A percentile compares a stretch with the other conserved stretches of the same genome.
These are phyloP conservation scores for Mobula birostris DNA, from an alignment of 2,113 vertebrate species.

Conservation along the genomic window DNA sequence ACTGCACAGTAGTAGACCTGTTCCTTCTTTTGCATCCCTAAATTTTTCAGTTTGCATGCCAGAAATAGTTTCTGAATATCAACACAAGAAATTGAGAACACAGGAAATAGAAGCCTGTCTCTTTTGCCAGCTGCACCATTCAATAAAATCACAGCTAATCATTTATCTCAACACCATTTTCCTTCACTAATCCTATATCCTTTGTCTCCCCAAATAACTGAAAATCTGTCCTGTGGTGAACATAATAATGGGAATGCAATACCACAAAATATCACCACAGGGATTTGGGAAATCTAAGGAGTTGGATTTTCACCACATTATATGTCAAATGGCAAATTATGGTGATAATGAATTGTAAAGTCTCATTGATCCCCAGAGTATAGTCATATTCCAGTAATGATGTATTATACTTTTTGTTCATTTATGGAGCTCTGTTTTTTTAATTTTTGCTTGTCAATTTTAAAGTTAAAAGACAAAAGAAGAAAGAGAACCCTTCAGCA, in stretches of 20 bases:
- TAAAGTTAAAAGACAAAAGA: too few relatives aligned
- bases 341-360: not conserved
- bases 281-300: not conserved
- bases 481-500: too few relatives aligned
- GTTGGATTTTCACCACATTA: not conserved
- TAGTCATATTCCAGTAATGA: not conserved
- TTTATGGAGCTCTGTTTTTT: not conserved
- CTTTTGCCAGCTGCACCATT: too few relatives aligned
- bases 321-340: not conserved
- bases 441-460: too few relatives aligned
- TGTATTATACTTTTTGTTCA: not conserved
- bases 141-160: too few relatives aligned
- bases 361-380: not conserved
- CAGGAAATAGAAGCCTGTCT: too few relatives aligned
- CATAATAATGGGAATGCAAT: too few relatives aligned
- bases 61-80: not conserved
- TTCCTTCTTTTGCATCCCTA: not conserved
- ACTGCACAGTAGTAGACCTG: too few relatives aligned
- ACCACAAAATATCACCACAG: not conserved
- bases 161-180: too few relatives aligned
- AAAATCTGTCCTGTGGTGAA: too few relatives aligned
- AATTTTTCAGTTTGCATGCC: not conserved
- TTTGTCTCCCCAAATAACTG: too few relatives aligned
- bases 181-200: too few relatives aligned
- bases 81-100: not conserved